Conservation (phyloP, 2,888 invertebrate species). For the Drosophila infuscata region DNA sequence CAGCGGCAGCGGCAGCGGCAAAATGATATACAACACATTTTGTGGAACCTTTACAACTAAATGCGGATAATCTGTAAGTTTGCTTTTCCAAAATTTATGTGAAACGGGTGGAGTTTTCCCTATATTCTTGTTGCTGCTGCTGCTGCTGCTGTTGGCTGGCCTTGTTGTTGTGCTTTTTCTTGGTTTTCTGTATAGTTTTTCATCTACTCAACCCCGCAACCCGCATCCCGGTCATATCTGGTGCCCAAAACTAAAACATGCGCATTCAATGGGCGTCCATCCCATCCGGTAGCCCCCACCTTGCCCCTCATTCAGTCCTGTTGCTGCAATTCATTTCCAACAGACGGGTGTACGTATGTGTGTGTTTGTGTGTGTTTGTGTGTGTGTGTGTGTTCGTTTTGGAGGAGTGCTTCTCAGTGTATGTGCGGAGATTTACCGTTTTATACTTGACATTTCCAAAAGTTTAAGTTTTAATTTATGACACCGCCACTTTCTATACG, state of each 20-base stretch:
- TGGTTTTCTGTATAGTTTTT: slow-evolving; percentile 72
- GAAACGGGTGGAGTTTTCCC: slow-evolving; percentile 78
- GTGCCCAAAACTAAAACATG: slow-evolving; percentile 75
- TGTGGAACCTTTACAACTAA: slow-evolving; percentile 82
- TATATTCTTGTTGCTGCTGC: slow-evolving; percentile 31
- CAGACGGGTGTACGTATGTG: slow-evolving; percentile 49
- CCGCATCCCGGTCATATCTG: slow-evolving; percentile 39
- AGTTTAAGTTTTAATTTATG: slow-evolving; percentile 85
- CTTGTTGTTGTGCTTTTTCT: slow-evolving; percentile 75
- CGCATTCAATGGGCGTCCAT: slow-evolving; percentile 73
- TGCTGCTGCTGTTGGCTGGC: slow-evolving; percentile 40
- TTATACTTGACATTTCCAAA: slow-evolving; percentile 85
- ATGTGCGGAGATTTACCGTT: slow-evolving; percentile 85
- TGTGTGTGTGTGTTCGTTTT: slow-evolving; percentile 42
- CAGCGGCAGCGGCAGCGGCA: slow-evolving; percentile 37
- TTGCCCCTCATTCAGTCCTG: slow-evolving; percentile 19
- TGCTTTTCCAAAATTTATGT: slow-evolving; percentile 79
- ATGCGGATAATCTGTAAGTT: slow-evolving; percentile 84
- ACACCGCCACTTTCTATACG: slow-evolving; percentile 84
- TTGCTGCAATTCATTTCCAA: slow-evolving; percentile 77
- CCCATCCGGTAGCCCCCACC: slow-evolving; percentile 40
- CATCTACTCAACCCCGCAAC: slow-evolving; percentile 28
- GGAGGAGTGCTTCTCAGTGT: slow-evolving; percentile 56
- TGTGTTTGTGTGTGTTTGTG: slow-evolving; percentile 50
- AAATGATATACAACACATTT: slow-evolving; percentile 82